These are phyloP conservation scores for Ptychodera flava DNA, from an alignment of 35 echinoderm and acorn worm species.

Conservation along the genomic window DNA sequence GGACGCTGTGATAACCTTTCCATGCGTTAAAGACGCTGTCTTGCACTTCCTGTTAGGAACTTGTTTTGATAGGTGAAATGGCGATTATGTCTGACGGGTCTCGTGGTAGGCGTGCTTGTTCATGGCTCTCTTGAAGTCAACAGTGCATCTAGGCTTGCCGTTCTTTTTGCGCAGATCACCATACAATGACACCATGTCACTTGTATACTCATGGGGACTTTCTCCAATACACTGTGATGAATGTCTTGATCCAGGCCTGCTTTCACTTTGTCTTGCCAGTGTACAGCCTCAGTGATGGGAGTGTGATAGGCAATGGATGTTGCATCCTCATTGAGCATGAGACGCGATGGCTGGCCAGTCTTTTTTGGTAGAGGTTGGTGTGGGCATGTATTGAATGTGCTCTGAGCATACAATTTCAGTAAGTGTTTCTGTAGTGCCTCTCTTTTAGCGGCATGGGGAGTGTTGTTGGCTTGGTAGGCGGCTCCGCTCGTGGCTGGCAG, in stretches of 20 bases:
- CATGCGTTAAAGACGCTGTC: no score
- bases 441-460: conserved; percentile 15
- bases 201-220: conserved; percentile 34
- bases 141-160: conserved; percentile 41
- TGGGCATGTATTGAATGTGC: background rate
- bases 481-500: conserved; percentile 9
- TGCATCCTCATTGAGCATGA: conserved; percentile 34
- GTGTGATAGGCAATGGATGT: conserved; percentile 28
- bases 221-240: conserved; percentile 32
- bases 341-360: conserved; percentile 29
- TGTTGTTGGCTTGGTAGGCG: conserved; percentile 1
- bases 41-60: no score
- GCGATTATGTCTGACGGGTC: no score
- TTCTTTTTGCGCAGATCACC: conserved; percentile 46
- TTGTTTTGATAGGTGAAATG: no score
- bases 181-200: conserved; percentile 47
- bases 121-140: conserved; percentile 18
- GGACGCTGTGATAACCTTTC: no score
- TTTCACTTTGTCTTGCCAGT: conserved; percentile 53
- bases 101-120: conserved; percentile 33
- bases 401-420: no score
- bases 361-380: conserved; percentile 20
- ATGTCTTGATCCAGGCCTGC: conserved; percentile 50
- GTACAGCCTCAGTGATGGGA: conserved; percentile 32
- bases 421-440: no score